A percentile compares a stretch with the other conserved stretches of the same genome.
These are phyloP conservation scores for Scaptomyza caliginosa DNA, from an alignment of 2,888 invertebrate genomes.

Conservation along the genomic window DNA sequence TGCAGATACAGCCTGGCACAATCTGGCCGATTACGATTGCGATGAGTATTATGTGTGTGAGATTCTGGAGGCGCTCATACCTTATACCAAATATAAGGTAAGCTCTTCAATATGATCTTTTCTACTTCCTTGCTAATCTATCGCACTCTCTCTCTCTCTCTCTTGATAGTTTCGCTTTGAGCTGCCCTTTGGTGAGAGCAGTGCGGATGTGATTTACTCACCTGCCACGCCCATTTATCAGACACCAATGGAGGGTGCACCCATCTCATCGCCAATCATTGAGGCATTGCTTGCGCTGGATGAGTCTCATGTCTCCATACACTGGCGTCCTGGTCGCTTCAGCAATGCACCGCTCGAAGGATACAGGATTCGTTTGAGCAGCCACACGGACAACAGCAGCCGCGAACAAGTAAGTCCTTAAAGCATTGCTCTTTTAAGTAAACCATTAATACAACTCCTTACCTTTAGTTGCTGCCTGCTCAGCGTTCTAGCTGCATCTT, in stretches of 20 bases:
- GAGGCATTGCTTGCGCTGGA: slow-evolving; percentile 92
- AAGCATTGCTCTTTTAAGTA: background rate
- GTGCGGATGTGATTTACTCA: slow-evolving; percentile 89
- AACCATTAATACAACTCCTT: too few species aligned
- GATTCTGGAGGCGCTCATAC: slow-evolving; percentile 90
- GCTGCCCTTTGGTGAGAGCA: slow-evolving; percentile 89
- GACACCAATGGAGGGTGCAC: slow-evolving; percentile 89
- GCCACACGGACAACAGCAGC: slow-evolving; percentile 85
- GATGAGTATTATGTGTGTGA: slow-evolving; percentile 86
- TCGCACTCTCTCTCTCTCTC: background rate
- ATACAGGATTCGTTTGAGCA: slow-evolving; percentile 87
- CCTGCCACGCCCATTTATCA: slow-evolving; percentile 91
- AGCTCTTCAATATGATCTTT: slow-evolving; percentile 34
- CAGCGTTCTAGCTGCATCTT: slow-evolving; percentile 56
- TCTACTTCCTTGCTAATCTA: background rate
- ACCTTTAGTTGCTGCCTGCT: slow-evolving; percentile 43
- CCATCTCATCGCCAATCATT: slow-evolving; percentile 90
- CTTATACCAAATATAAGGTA: slow-evolving; percentile 96
- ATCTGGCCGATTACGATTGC: slow-evolving; percentile 85
- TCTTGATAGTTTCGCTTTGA: slow-evolving; percentile 93
- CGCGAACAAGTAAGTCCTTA: slow-evolving; percentile 87
- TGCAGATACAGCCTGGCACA: slow-evolving; percentile 89
- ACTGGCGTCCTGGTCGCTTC: slow-evolving; percentile 94
- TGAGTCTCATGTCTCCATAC: slow-evolving; percentile 92
- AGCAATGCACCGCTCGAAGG: slow-evolving; percentile 95